A percentile compares a stretch with the other conserved stretches of the same genome.
Conservation (phyloP, 1,140 invertebrate genomes). For the Brachionus angularis region DNA sequence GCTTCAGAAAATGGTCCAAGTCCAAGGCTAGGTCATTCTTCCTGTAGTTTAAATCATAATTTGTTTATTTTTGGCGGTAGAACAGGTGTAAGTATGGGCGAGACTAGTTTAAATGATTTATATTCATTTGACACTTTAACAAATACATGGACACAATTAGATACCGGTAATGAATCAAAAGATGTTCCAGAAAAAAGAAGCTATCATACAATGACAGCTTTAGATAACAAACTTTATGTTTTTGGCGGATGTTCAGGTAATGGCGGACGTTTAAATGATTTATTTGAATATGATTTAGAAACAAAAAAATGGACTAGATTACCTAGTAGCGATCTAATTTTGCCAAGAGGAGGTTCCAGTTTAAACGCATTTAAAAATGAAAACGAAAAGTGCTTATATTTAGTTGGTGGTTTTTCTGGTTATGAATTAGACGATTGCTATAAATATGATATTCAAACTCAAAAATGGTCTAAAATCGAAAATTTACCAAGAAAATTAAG, state of each 20-base stretch:
- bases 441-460: slow-evolving; percentile 45
- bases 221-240: slow-evolving; percentile 45
- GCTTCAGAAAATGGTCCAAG: background rate
- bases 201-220: slow-evolving; percentile 47
- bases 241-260: slow-evolving; percentile 47
- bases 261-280: slow-evolving; percentile 46
- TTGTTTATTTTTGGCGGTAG: slow-evolving; percentile 49
- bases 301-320: slow-evolving; percentile 45
- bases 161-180: slow-evolving; percentile 13
- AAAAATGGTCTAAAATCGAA: slow-evolving; percentile 44
- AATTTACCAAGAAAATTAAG: slow-evolving; percentile 26
- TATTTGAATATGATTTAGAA: slow-evolving; percentile 46
- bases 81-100: slow-evolving; percentile 44
- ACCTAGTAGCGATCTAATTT: slow-evolving; percentile 45
- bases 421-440: slow-evolving; percentile 47
- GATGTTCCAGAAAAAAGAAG: slow-evolving; percentile 45
- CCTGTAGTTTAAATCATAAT: background rate
- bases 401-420: slow-evolving; percentile 47
- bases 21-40: background rate
- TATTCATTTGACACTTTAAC: slow-evolving; percentile 45
- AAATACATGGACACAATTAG: slow-evolving; percentile 43
- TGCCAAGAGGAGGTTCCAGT: slow-evolving; percentile 46
- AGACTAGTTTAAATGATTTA: slow-evolving; percentile 45
- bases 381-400: slow-evolving; percentile 45
- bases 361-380: slow-evolving; percentile 43